Evolutionary conservation across 2,797 vertebrate genomes (phyloP), one percentile per base, ranked within the genome.

Genomic region (Xenentodon cancila): DNA sequence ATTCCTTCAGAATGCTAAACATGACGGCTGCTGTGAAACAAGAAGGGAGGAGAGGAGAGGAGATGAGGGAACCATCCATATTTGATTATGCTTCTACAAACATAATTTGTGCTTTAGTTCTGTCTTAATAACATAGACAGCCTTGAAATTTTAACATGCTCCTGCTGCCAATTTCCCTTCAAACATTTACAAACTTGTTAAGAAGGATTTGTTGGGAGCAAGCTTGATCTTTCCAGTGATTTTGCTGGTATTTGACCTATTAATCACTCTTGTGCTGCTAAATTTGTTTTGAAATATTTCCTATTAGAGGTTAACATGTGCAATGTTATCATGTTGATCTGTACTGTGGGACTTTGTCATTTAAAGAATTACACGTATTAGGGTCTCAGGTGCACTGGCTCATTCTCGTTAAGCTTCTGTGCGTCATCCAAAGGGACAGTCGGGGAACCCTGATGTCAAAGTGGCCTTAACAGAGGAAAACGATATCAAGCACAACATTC

Each of bases 361-460:
- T 75, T 61, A 12, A 59, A 57, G 75, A 75, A 72, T 50, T 1
- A n/a, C 20, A 64, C 53, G 27, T 68, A 81, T 56, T 27, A 19
- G 54, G 68, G 84, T 75, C 87, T 81, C 90, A 91, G 90, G 81
- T 91, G 89, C 68, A n/a, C 75, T 7, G 61, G 50, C 61, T 71
- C 32, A 4, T 82, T 79, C 75, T 79, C 43, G 46, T 88, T 82
- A 80, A 80, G 51, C 46, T 59, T n/a, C 12, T 58, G 27, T 79
- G 64, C 61, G 51, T 89, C 80, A 79, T 88, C 48, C 30, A 19
- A 71, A 61, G 13, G 20, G 62, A 74, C 27, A 57, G 69, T 77
- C 37, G 12, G 58, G 49, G 49, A 70, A 53, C 37, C 43, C 34
- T 59, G 1, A 87, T 76, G 75, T 87, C 76, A 84, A 34, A 70